Evolutionary conservation across 1,140 invertebrate genomes (phyloP), one percentile per base, ranked within the genome.

Genomic region (Aricia agestis): DNA sequence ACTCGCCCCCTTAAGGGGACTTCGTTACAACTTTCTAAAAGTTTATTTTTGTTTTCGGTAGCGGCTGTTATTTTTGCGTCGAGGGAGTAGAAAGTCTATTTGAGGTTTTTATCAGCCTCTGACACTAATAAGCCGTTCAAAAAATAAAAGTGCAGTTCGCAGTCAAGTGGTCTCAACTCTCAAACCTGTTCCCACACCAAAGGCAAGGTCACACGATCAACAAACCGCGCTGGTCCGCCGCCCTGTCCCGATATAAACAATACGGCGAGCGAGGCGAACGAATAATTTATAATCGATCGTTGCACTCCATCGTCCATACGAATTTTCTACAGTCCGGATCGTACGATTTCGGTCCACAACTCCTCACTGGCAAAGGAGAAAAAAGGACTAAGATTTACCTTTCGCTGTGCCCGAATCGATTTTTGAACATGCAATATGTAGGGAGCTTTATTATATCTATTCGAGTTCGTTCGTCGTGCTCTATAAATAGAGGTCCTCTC

Each of bases 111-210:
- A 52, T 59, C 18, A 17, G 58, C n/a, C 15, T 19, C n/a, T 19
- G 58, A 59, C 58, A 59, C 58, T 59, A 63, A 63, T 63, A 63
- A 63, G 59, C 59, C 59, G 18, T 63, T 63, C 19, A 63, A 19
- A 63, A 63, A 63, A 63, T 63, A 63, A 63, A 19, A 19, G 10
- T 63, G 59, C 59, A 63, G 59, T 63, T 19, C 18, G 59, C 59
- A 63, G 17, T 19, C 10, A 18, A 59, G n/a, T 19, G 59, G 18
- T 18, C 59, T 63, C 59, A 63, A 63, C 6, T 18, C 59, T 63
- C 59, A 63, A 63, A 63, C 59, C 59, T 19, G 59, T 63, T 63
- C 19, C 59, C 59, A 19, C 18, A 63, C 59, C 59, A 63, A 18
- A 25, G 19, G 59, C 59, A 63, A 63, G 59, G 59, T 63, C 59